Evolutionary conservation across 35 echinoderm and acorn worm species (phyloP), one percentile per base, ranked within the genome.

Genomic region (Chiridota heheva): DNA sequence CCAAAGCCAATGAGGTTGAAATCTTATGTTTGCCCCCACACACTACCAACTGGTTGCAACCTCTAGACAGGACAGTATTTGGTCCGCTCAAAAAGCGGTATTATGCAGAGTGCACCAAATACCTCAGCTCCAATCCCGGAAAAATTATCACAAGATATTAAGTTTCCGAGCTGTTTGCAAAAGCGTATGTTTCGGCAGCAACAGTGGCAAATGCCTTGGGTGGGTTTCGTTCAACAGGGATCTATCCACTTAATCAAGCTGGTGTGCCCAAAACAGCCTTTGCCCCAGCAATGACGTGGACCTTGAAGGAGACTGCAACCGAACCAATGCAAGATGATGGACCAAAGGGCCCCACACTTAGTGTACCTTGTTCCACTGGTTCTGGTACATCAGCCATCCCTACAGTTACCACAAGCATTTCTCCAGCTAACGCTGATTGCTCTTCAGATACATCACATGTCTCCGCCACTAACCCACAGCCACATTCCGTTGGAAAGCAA

Each of bases 61-160:
- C 82, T 20, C 55, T 85, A 17, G 82, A 85, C 44, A 49, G 69
- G 49, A 59, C 82, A 58, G 82, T 85, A n/a, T 85, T 73, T 64
- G 64, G 64, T 18, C 53, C 67, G 18, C 40, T 85, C 68, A 73
- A 85, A 59, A 33, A 42, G 24, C 63, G 42, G 2, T 83, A 83
- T 36, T 70, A 83, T 70, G 53, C 69, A 37, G 47, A 70, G 13
- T 83, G 81, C 32, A 58, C 63, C 17, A 2, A 16, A 16, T 71
- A 56, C 43, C 48, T 83, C 63, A 29, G 42, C 0, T 28, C 24
- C 5, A 83, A 83, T 7, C 64, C 63, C 26, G 64, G 27, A 44
- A 47, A 83, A 32, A 51, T 83, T 70, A 66, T 83, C 6, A 83
- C 64, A 12, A 36, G 63, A 37, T 64, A 83, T 53, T 40, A 70